These are phyloP conservation scores for Taenioides sp. DNA, from an alignment of 2,797 vertebrate species.

Conservation along the genomic window DNA sequence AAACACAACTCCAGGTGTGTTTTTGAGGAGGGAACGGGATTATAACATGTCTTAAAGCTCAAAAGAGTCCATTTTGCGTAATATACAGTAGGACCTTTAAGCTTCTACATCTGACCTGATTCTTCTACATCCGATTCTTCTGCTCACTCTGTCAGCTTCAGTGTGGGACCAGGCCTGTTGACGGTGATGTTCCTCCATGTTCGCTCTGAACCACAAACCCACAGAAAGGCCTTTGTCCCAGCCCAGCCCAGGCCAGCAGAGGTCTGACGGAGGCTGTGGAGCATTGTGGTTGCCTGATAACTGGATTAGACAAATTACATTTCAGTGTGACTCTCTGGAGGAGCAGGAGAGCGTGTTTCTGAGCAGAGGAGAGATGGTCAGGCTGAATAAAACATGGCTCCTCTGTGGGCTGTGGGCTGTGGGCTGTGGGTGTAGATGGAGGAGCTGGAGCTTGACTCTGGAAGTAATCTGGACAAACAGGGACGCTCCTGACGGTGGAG, in stretches of 20 bases:
- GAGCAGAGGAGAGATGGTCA: constrained; percentile 16
- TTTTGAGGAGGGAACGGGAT: too few species aligned
- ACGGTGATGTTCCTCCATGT: constrained; percentile 20
- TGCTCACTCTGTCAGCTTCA: background rate
- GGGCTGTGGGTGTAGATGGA: background rate
- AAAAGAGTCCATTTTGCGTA: too few species aligned
- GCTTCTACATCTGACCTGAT: background rate
- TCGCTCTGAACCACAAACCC: background rate
- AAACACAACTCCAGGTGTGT: too few species aligned
- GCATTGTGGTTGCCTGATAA: constrained; percentile 54
- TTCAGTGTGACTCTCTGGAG: constrained; percentile 64
- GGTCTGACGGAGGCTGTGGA: constrained; percentile 19
- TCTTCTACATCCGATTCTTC: too few species aligned
- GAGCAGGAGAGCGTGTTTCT: constrained; percentile 45
- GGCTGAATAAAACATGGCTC: constrained; percentile 28
- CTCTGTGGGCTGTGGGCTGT: constrained; percentile 1
- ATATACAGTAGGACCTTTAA: too few species aligned
- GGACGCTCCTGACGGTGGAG: background rate
- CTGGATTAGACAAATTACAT: constrained; percentile 76
- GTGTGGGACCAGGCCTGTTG: background rate
- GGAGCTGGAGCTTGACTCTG: constrained; percentile 12
- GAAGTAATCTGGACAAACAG: constrained; percentile 8
- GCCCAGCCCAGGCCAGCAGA: background rate
- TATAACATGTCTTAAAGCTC: too few species aligned
- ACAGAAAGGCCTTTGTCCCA: constrained; percentile 27